These are phyloP conservation scores for Coracopsis vasa DNA, from an alignment of 2,113 vertebrate genomes.

Conservation along the genomic window DNA sequence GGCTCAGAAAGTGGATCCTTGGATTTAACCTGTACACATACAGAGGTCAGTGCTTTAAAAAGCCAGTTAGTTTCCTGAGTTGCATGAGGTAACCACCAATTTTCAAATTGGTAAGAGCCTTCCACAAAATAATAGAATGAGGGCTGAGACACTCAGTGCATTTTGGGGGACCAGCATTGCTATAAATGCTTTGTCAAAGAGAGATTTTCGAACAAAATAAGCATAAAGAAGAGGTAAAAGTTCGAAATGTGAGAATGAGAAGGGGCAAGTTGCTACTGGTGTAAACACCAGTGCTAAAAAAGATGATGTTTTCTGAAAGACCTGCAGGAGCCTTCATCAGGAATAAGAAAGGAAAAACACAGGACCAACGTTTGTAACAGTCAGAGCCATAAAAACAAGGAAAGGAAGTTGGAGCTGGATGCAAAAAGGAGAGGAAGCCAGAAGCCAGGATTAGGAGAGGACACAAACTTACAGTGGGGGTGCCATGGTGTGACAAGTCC, in stretches of 20 bases:
- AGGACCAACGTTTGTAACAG: not conserved
- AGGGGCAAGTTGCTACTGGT: not conserved
- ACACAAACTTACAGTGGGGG: not conserved
- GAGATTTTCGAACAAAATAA: not conserved
- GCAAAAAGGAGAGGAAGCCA: not conserved
- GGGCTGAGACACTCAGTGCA: not conserved
- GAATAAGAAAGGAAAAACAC: not conserved
- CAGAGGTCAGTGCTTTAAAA: not conserved
- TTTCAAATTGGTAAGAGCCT: not conserved
- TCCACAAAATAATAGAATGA: not conserved
- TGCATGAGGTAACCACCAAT: fast-evolving
- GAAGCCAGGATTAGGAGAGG: not conserved
- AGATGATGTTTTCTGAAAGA: not conserved
- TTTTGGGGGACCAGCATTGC: not conserved
- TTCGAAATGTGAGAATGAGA: not conserved
- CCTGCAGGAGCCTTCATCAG: not conserved
- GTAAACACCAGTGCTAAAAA: not conserved
- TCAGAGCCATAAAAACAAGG: not conserved
- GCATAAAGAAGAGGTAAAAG: not conserved
- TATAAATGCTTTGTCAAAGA: not conserved
- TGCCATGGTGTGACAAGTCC: not conserved
- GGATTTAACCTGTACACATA: not conserved
- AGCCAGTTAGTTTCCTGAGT: not conserved
- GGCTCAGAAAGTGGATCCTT: not conserved
- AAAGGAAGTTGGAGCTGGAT: not conserved